Percentiles rank a stretch among this genome's conserved stretches.
Conservation (phyloP, 2,888 invertebrate species). For the Oscheius sp. region DNA sequence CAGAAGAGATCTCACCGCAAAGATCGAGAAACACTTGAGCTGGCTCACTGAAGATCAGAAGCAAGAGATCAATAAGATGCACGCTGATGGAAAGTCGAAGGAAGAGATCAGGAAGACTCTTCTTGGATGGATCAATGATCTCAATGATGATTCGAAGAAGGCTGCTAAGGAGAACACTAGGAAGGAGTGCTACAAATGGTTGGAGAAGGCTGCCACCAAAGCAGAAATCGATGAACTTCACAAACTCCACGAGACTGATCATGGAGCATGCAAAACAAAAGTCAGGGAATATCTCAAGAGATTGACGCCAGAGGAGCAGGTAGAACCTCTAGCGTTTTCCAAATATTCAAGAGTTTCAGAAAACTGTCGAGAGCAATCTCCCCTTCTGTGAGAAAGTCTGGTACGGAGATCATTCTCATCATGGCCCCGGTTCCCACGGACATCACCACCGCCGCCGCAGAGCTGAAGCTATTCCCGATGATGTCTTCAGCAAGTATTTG, state of each 20-base stretch:
- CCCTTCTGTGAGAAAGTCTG: conserved; percentile 63
- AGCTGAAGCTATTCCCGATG: conserved; percentile 37
- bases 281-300: conserved; percentile 55
- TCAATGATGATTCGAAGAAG: conserved; percentile 39
- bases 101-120: conserved; percentile 60
- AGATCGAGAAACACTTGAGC: conserved; percentile 50
- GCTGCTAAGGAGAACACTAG: conserved; percentile 38
- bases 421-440: conserved; percentile 35
- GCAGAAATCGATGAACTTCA: conserved; percentile 61
- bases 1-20: conserved; percentile 35
- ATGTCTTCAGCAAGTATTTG: conserved; percentile 42
- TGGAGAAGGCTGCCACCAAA: conserved; percentile 59
- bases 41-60: conserved; percentile 56
- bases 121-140: conserved; percentile 48
- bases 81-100: conserved; percentile 46
- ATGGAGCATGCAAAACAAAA: conserved; percentile 57
- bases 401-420: conserved; percentile 54
- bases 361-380: conserved; percentile 56
- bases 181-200: conserved; percentile 61
- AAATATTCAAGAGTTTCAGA: conserved; percentile 27
- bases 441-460: conserved; percentile 40
- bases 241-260: conserved; percentile 59
- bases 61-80: conserved; percentile 42
- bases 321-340: neutral
- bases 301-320: conserved; percentile 42